Percentiles rank a stretch among this genome's conserved stretches.
Evolutionary conservation across 2,113 vertebrate species (phyloP).

Genomic region (Periophthalmodon schlosseri): DNA sequence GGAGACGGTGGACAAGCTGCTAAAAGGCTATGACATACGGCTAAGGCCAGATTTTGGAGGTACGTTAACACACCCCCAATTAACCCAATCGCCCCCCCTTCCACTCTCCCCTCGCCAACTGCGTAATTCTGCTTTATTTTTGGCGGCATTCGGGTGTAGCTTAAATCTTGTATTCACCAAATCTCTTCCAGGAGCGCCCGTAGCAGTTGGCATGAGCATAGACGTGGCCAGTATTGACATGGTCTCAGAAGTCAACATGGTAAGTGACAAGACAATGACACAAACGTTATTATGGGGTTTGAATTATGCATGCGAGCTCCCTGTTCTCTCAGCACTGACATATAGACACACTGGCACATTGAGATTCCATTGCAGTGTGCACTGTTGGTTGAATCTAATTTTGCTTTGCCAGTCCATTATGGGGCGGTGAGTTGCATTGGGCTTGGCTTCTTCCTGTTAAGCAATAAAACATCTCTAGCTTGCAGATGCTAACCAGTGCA

Average conservation of each 20-base stretch:
- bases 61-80: slow-evolving; percentile 57
- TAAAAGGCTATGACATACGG: slow-evolving; percentile 93
- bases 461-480: slow-evolving; percentile 50
- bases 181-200: slow-evolving; percentile 83
- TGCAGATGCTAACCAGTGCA: slow-evolving; percentile 5
- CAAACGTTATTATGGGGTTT: neutral
- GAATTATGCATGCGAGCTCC: slow-evolving; percentile 4
- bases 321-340: neutral
- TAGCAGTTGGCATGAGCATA: slow-evolving; percentile 94
- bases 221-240: slow-evolving; percentile 96
- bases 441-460: slow-evolving; percentile 53
- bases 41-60: slow-evolving; percentile 94
- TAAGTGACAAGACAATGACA: slow-evolving; percentile 72
- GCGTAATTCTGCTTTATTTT: slow-evolving; percentile 33
- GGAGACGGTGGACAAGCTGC: slow-evolving; percentile 93
- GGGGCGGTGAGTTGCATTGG: slow-evolving; percentile 39
- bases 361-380: neutral
- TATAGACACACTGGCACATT: slow-evolving; percentile 3
- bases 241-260: slow-evolving; percentile 98
- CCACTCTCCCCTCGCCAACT: neutral
- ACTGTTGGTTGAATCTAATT: slow-evolving; percentile 37
- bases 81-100: neutral
- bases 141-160: slow-evolving; percentile 42
- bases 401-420: slow-evolving; percentile 37
- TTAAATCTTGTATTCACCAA: slow-evolving; percentile 27